These are phyloP conservation scores for Agrotis puta DNA, from an alignment of 2,888 invertebrate genomes.

Conservation along the genomic window DNA sequence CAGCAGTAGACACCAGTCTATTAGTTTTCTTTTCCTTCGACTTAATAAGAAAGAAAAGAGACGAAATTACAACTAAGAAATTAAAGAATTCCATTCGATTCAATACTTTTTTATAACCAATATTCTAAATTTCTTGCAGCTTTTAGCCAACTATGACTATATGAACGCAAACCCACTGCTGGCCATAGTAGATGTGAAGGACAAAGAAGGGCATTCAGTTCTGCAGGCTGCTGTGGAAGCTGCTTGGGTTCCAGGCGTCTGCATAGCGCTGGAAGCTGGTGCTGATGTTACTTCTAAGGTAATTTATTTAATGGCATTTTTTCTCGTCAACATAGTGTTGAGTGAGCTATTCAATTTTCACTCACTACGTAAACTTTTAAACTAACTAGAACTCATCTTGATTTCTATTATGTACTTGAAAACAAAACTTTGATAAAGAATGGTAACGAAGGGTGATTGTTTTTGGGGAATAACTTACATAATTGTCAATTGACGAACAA, in stretches of 20 bases:
- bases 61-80: no score
- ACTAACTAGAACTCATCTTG: no score
- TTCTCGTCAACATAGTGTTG: no score
- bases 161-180: constrained; percentile 80
- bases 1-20: no score
- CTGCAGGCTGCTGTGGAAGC: constrained; percentile 88
- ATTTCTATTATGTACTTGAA: background rate
- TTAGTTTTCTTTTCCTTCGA: background rate
- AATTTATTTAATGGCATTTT: no score
- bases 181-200: constrained; percentile 86
- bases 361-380: no score
- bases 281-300: constrained; percentile 88
- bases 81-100: background rate
- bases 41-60: background rate
- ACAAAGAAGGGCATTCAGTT: constrained; percentile 88
- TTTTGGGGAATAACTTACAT: no score
- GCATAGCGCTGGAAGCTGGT: constrained; percentile 88
- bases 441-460: no score
- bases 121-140: constrained; percentile 64
- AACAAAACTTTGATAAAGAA: no score
- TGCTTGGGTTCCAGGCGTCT: constrained; percentile 89
- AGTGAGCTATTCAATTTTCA: no score
- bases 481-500: no score
- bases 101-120: background rate
- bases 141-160: constrained; percentile 82